Evolutionary conservation across 2,113 vertebrate genomes (phyloP).

Genomic region (Muntiacus reevesi): DNA sequence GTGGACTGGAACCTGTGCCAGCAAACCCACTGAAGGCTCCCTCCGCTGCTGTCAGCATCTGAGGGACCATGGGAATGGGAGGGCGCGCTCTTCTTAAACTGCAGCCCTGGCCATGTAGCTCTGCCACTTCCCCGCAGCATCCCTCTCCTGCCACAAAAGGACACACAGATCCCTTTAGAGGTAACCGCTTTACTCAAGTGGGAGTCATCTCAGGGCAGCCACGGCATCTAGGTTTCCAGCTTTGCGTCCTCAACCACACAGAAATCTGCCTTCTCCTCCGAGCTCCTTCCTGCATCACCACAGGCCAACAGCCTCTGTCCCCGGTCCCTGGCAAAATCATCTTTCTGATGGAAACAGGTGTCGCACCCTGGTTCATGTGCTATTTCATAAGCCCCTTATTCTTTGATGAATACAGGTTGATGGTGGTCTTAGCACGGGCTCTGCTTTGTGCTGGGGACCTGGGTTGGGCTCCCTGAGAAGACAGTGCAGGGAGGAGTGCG

Average conservation of each 20-base stretch:
- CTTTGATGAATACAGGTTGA: neutral
- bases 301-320: too few species aligned
- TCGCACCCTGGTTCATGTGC: neutral
- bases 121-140: neutral
- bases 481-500: neutral
- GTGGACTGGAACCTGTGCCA: neutral
- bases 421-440: neutral
- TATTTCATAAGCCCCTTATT: neutral
- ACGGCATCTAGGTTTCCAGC: neutral
- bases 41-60: neutral
- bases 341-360: neutral
- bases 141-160: neutral
- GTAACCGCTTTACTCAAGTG: neutral
- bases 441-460: neutral
- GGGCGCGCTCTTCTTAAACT: neutral
- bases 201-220: neutral
- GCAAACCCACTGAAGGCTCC: neutral
- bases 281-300: neutral
- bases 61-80: neutral
- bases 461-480: neutral
- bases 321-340: neutral
- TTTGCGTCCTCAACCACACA: neutral
- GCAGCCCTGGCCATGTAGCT: neutral
- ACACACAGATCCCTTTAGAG: neutral
- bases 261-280: neutral